Evolutionary conservation across 2,888 invertebrate species (phyloP), one percentile per base, ranked within the genome.

Genomic region (Drosophila villosipedis): DNA sequence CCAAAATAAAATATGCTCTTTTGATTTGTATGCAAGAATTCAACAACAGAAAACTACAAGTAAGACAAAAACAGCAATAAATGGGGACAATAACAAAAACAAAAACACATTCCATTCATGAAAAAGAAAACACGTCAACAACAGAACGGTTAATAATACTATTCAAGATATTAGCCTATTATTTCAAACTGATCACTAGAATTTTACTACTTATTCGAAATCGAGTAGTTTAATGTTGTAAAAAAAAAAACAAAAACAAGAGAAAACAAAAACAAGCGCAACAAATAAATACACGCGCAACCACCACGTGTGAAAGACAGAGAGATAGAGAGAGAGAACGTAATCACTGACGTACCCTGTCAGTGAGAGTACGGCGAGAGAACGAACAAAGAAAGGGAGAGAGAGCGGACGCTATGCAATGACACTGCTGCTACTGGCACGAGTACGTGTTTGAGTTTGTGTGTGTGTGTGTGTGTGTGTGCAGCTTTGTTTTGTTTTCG

Each of bases 401-500:
- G 52, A 54, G 49, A 49, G 66, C 66, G 67, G 30, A 30, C 22
- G 58, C 22, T 55, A 5, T 69, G 67, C 66, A 70, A 49, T 69
- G 65, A 66, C 75, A 68, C 62, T 66, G 52, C 31, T 35, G 76
- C 64, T 63, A 57, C 16, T 35, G 25, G n/a, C 22, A 62, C 66
- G 63, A 60, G 35, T 49, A 33, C 25, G 22, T 65, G 19, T 35
- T 22, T 55, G 41, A 41, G 47, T 22, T 14, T 35, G 25, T 35
- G 22, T 37, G 25, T 12, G 57, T 37, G 25, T 12, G 57, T 50
- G 31, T 33, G 33, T 33, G 4, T 33, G 55, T 14, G 71, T 28
- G 49, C 47, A 31, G n/a, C 57, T 74, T 70, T 78, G 64, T 70
- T 76, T 76, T 80, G 81, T 69, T 79, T 79, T 65, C 78, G 66